phyloP scores from a whole-genome alignment of 2,888 invertebrate genomes.

The Lagria hirta region DNA sequence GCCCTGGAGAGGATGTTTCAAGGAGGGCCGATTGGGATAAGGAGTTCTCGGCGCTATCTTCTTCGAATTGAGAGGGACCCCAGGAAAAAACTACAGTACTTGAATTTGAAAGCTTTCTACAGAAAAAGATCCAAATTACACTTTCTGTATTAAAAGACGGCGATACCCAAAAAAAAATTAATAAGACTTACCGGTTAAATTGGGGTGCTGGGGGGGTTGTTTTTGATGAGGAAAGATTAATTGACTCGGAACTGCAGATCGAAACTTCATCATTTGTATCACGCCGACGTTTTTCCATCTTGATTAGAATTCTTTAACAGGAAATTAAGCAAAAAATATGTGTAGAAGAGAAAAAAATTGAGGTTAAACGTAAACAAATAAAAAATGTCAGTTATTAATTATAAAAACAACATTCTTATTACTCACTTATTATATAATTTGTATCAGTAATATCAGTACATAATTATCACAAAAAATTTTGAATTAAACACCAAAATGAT shows the following conservation, averaged over 20 bases:
- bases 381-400: too few relatives aligned
- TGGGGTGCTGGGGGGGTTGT: too few relatives aligned
- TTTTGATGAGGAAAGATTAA: slow-evolving; percentile 5
- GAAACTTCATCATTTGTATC: slow-evolving; percentile 15
- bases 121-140: neutral
- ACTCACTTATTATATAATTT: too few relatives aligned
- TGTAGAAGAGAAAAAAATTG: too few relatives aligned
- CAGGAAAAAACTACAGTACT: slow-evolving; percentile 30
- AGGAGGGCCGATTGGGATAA: slow-evolving; percentile 13
- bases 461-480: slow-evolving; percentile 8
- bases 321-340: too few relatives aligned
- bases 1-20: slow-evolving; percentile 8
- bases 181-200: slow-evolving; percentile 28
- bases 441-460: too few relatives aligned
- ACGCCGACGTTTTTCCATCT: slow-evolving; percentile 14
- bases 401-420: too few relatives aligned
- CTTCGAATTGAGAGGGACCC: slow-evolving; percentile 23
- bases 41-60: slow-evolving; percentile 18
- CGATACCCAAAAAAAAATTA: slow-evolving; percentile 3
- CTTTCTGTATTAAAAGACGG: slow-evolving; percentile 1
- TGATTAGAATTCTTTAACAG: too few relatives aligned
- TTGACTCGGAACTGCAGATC: slow-evolving; percentile 12
- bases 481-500: slow-evolving; percentile 25
- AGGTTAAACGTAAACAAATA: too few relatives aligned
- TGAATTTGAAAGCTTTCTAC: slow-evolving; percentile 2